Base-by-base conservation (phyloP, 2,888 invertebrate species). In the Gastrophysa polygoni region DNA sequence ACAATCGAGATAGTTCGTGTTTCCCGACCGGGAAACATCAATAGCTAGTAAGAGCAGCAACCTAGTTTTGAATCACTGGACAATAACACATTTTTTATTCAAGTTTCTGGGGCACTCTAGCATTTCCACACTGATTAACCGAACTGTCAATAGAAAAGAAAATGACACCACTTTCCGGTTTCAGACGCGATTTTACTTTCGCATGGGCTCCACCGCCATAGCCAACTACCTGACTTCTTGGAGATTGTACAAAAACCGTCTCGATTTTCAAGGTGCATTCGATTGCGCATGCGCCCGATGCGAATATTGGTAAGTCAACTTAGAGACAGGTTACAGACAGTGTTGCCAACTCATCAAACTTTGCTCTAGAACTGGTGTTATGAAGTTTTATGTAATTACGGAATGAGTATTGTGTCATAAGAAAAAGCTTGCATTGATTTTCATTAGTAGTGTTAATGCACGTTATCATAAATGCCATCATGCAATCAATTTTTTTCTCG, bases 211-310 rank as follows among this genome's bases (percentile, higher is more conserved):
- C 38, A 38, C 38, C 60, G n/a, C n/a, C 38, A 38, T 14, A 20
- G 43, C 21, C 43, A 61, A 58, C 66, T 64, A 54, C 57, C 64
- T 61, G 60, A 68, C 66, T 72, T 67, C 67, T 59, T 59, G 68
- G 73, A 73, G 77, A 77, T 77, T 76, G 74, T 70, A 66, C 71
- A 72, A 14, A 32, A 7, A 38, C 64, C 64, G 73, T 77, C 77
- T 76, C 78, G 77, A 78, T 72, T 77, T 76, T 77, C 78, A 79
- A 79, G 79, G 79, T 78, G 75, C 72, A 68, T 54, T 55, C 34
- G n/a, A 57, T 48, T 57, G 75, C 77, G 77, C 78, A 73, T 71
- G 78, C 73, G 72, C 67, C 32, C 17, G n/a, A n/a, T 10, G 70
- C 59, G 57, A 69, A 77, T 32, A 5, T 78, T n/a, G 77, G 78